Base-by-base conservation (phyloP, 2,888 invertebrate species). In the Nudaria mundana region DNA sequence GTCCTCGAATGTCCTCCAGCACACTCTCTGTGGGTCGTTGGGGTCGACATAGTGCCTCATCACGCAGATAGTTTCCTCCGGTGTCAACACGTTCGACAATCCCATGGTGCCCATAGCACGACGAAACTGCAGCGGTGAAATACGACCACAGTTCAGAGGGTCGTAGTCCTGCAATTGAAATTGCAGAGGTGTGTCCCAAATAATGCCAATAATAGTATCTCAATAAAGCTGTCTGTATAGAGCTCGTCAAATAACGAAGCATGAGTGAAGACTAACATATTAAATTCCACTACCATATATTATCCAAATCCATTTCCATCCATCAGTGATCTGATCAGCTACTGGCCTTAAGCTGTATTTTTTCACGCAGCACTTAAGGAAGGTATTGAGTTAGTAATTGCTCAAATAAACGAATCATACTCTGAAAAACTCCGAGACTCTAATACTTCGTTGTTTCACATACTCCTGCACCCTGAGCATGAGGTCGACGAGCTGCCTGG, bases 1-100 rank as follows among this genome's bases (percentile, higher is more conserved):
- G 60, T 94, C 93, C 63, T 93, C 93, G 70, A 95, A 95, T 13
- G 92, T 92, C 41, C 91, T 90, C 95, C 95, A 95, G 71, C 93
- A 93, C 28, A 94, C 88, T 36, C 92, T 90, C 37, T 90, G 86
- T 0, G 78, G 76, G 73, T 95, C 94, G 56, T 92, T 90, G n/a
- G 93, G 93, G 82, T 95, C 94, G 44, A 90, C 72, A 76, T 95
- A 95, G 65, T 93, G 92, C 8, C 88, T 81, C 56, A 91, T 85
- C n/a, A 95, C 71, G 40, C 91, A 89, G 43, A 90, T 75, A 24
- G 93, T 81, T 76, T 95, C 95, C 1, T 88, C 79, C 36, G 91
- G 85, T 0, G 92, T 82, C 16, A 95, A 71, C 13, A 91, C 73
- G 2, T 87, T 83, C 22, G 91, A 91, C 41, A 94, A 82, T 1